phyloP scores from a whole-genome alignment of 2,797 vertebrate genomes.

The Helicolenus hilgendorfi region DNA sequence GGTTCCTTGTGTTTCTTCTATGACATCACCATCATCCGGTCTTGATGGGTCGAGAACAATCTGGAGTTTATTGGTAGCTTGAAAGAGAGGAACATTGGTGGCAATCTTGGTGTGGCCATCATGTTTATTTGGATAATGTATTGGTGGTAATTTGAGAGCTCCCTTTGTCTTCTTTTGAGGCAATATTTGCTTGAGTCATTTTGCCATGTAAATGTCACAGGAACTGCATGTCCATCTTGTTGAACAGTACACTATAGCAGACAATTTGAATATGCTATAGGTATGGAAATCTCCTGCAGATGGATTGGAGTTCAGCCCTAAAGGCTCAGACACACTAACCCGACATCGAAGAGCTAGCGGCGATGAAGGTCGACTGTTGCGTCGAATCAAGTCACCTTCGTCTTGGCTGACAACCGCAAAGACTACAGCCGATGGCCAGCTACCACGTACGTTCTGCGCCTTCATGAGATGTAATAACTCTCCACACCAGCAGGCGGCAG shows the following conservation, averaged over 20 bases:
- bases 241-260: background rate
- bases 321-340: background rate
- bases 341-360: no score
- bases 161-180: background rate
- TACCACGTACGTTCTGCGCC: no score
- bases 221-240: background rate
- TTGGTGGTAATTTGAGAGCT: background rate
- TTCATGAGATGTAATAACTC: no score
- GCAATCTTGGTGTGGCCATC: background rate
- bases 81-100: background rate
- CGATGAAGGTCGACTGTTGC: no score
- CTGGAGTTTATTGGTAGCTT: background rate
- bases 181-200: background rate
- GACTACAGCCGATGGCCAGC: no score
- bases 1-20: background rate
- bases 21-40: background rate
- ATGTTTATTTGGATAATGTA: background rate
- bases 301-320: background rate
- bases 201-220: background rate
- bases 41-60: background rate
- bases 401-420: no score
- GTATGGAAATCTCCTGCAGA: background rate
- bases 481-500: no score
- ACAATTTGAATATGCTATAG: background rate
- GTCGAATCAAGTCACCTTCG: no score